Base-by-base conservation (phyloP, 2,113 vertebrate species). In the Notothenia rossii region DNA sequence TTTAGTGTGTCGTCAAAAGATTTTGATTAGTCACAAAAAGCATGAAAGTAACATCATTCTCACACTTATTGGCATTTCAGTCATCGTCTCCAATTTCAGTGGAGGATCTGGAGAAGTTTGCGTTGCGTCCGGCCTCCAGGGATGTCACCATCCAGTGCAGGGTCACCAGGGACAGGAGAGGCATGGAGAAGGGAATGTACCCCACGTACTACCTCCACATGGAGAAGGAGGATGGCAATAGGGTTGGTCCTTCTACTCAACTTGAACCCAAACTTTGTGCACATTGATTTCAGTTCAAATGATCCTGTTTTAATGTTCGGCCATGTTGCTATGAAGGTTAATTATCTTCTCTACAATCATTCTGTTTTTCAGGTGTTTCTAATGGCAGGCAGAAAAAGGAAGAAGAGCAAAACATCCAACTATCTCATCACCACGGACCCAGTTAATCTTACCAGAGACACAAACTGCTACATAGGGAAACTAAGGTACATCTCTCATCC, bases 401-500 rank as follows among this genome's bases (percentile, higher is more conserved):
- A 96, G 81, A 96, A 94, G 73, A 96, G 96, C 86, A 97, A 95
- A 92, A 97, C 97, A 0, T 97, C 96, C 14, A 97, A 97, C 84
- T 97, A 98, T 69, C 95, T 98, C 45, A 96, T 98, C 75, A 97
- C 96, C 18, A 91, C 94, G 36, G 96, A 97, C 74, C 96, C 96
- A 0, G 96, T 93, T 13, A 94, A 97, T 77, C 92, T 97, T 36
- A 96, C 96, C 85, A 93, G 96, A 67, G 91, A 95, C 18, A 96
- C 96, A n/a, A 90, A 82, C 83, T 95, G 92, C 72, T 97, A 96
- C 88, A 95, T 97, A 11, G 97, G 96, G 74, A 98, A 97, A 94
- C 88, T 97, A 64, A 95, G 96, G 97, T 97, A 81, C n/a, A 48
- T 3, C 3, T 50, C 10, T 56, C 25, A 29, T 4, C 29, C 29